phyloP scores from a whole-genome alignment of 2,888 invertebrate genomes.

The Trichopoda pennipes region DNA sequence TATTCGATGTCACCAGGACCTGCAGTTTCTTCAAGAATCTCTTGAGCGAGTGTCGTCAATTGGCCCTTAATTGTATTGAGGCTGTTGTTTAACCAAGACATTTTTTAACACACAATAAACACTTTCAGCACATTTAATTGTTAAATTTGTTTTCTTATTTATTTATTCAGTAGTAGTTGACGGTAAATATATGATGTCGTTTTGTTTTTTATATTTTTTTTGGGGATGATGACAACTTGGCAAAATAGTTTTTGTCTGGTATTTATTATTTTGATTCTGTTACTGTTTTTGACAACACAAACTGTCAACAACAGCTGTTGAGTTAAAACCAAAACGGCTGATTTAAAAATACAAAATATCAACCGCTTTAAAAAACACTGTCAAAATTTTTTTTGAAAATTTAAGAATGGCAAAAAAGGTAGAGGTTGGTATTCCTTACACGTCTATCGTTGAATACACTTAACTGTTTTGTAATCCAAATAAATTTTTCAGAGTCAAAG shows the following conservation, averaged over 20 bases:
- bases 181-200: not conserved
- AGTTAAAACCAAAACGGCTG: constrained; percentile 9
- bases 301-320: constrained; percentile 67
- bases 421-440: too few species aligned
- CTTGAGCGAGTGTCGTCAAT: constrained; percentile 92
- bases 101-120: constrained; percentile 72
- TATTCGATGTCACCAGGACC: constrained; percentile 78
- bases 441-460: too few species aligned
- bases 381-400: not conserved
- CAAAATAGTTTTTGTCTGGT: constrained; percentile 72
- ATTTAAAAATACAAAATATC: constrained; percentile 1
- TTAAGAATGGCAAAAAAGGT: too few species aligned
- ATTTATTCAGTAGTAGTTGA: not conserved
- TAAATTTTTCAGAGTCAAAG: too few species aligned
- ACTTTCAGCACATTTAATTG: constrained; percentile 43
- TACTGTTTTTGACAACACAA: constrained; percentile 31
- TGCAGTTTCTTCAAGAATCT: constrained; percentile 89
- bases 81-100: constrained; percentile 86
- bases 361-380: constrained; percentile 26
- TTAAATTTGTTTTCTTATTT: too few species aligned
- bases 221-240: constrained; percentile 71
- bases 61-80: constrained; percentile 89
- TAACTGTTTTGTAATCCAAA: too few species aligned
- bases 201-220: constrained; percentile 30
- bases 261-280: constrained; percentile 69